These are phyloP conservation scores for Temnothorax ravouxi DNA, from an alignment of 2,888 invertebrate species.

Conservation along the genomic window DNA sequence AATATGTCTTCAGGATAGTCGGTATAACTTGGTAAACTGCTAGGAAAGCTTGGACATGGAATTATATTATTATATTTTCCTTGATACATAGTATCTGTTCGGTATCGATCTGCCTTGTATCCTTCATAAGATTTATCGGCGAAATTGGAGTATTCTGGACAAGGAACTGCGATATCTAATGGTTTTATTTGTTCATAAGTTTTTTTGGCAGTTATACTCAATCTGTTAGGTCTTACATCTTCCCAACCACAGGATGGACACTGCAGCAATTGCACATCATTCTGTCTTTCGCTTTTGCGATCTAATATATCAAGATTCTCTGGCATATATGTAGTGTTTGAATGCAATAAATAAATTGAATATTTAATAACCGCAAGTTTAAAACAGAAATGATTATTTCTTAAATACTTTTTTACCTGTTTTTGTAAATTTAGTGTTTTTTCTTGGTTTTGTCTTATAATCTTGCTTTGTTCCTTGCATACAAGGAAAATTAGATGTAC, in stretches of 20 bases:
- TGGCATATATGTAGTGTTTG: neutral
- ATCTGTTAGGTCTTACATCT: conserved; percentile 14
- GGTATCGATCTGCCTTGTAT: neutral
- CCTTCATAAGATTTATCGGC: neutral
- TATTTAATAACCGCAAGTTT: neutral
- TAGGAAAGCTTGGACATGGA: conserved; percentile 3
- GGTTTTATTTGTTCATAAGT: neutral
- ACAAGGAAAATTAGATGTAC: conserved; percentile 29
- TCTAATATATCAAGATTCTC: conserved; percentile 2
- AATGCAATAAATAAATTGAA: neutral
- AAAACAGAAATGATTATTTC: neutral
- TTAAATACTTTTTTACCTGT: conserved; percentile 47
- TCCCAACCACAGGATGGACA: conserved; percentile 68
- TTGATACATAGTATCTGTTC: conserved; percentile 1
- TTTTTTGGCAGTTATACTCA: neutral
- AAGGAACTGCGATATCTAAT: conserved; percentile 16
- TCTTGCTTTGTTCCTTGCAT: neutral
- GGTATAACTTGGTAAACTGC: neutral
- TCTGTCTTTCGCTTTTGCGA: neutral
- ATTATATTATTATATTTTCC: neutral
- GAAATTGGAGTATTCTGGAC: conserved; percentile 29
- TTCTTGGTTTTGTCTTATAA: conserved; percentile 37
- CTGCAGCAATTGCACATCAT: conserved; percentile 22
- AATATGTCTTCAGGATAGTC: neutral
- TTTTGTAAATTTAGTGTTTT: conserved; percentile 17